Base-by-base conservation (phyloP, 2,113 vertebrate species). In the Acanthochromis polyacanthus region DNA sequence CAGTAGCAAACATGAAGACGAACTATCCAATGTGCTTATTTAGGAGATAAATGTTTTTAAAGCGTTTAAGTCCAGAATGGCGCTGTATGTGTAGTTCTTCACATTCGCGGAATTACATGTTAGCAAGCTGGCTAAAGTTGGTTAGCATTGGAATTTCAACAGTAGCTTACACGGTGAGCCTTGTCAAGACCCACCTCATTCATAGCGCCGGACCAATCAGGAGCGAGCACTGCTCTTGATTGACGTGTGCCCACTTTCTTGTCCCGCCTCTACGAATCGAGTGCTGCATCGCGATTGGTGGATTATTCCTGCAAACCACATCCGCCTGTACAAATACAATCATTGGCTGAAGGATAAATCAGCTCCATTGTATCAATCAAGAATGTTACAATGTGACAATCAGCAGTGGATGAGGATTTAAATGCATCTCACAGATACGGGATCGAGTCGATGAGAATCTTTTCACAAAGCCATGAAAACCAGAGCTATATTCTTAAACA, bases 131-230 rank as follows among this genome's bases (percentile, higher is more conserved):
- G 92, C 93, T 93, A 93, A 94, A 94, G 94, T 91, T 93, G 92
- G 87, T 94, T 93, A 93, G 94, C 94, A 84, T 85, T 90, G 93
- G 93, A 95, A 94, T 95, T 91, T 95, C 91, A 92, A 92, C 91
- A 85, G 91, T 87, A 82, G 89, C 85, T 85, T 81, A 85, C 83
- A 92, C 88, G 61, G 86, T 71, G 86, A 86, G 71, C 70, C 71
- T 68, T 67, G 28, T 69, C 15, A 81, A 90, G 84, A 51, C 93
- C 92, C 86, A 63, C 93, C 86, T 78, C 61, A 52, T 50, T 79
- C 78, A 78, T 40, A 36, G n/a, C n/a, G 52, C 46, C 22, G 16
- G 80, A 73, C 84, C 77, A 89, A 91, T 87, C 23, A 63, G 46
- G 3, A 1, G 5, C 3, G 19, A 67, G n/a, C 0, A 30, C 19